Evolutionary conservation across 2,888 invertebrate genomes (phyloP), one percentile per base, ranked within the genome.

Genomic region (Tachina lurida): DNA sequence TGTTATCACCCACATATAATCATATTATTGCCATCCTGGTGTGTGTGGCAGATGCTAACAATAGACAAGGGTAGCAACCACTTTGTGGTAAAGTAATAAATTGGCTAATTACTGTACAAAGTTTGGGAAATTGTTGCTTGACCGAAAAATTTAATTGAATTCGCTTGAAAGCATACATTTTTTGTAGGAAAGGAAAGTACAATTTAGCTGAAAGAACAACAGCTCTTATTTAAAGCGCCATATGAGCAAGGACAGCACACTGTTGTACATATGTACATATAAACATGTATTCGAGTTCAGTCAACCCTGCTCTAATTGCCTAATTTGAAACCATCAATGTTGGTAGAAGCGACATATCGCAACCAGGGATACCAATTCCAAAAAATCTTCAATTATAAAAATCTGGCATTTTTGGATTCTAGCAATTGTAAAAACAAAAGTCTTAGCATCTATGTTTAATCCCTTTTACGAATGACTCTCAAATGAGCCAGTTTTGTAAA

Each of bases 41-140:
- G 67, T 56, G 13, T 47, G 62, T 80, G 15, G 73, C 52, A 67
- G 49, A 65, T 70, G 39, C 56, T 74, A 31, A 3, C 45, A 39
- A 63, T 47, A 45, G 62, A 63, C 70, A 70, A 70, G 60, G 49
- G 63, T 17, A 78, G 54, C 52, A 78, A 49, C 56, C 75, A 83
- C 79, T 79, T 83, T 79, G 86, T 80, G 86, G 79, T 65, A 76
- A 62, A 76, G 63, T 62, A 87, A 78, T 80, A 81, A 86, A 88
- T 88, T 89, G 91, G 89, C 91, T 91, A 91, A 91, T 91, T 91
- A 91, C 91, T 91, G 91, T 91, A 88, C 89, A 91, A 89, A 90
- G 89, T 89, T 91, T 89, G 89, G 89, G 87, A 89, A 90, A 89
- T 90, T 91, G 91, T 88, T 90, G 91, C 88, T 85, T 87, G 89